A percentile compares a stretch with the other conserved stretches of the same genome.
Conservation (phyloP, 2,888 invertebrate genomes). For the Scaptomyza caliginosa region DNA sequence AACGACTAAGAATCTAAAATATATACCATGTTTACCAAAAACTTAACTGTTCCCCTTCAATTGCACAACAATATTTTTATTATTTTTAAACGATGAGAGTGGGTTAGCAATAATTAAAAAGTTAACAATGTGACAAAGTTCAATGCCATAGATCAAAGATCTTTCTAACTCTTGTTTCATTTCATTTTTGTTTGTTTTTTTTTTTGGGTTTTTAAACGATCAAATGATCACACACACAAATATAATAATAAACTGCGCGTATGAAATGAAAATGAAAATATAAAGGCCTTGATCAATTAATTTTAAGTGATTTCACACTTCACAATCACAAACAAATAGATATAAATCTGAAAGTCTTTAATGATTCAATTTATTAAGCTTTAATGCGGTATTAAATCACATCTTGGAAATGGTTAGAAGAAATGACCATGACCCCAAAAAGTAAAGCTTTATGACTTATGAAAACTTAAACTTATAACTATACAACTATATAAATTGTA, state of each 20-base stretch:
- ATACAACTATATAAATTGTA: not conserved
- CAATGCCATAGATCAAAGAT: slow-evolving; percentile 43
- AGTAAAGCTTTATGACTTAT: too few relatives aligned
- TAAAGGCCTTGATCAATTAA: slow-evolving; percentile 25
- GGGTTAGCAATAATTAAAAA: slow-evolving; percentile 34
- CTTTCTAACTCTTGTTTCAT: slow-evolving; percentile 2
- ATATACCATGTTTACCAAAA: not conserved
- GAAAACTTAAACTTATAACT: not conserved
- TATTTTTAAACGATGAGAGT: too few relatives aligned
- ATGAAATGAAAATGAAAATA: slow-evolving; percentile 30
- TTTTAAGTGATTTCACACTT: slow-evolving; percentile 34
- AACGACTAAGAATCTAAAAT: too few relatives aligned
- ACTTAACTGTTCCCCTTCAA: slow-evolving; percentile 11
- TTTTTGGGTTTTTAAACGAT: slow-evolving; percentile 25
- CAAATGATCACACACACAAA: slow-evolving; percentile 22
- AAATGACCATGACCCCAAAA: not conserved
- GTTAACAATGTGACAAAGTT: slow-evolving; percentile 33
- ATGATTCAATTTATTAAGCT: slow-evolving; percentile 13
- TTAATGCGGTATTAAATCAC: slow-evolving; percentile 4
- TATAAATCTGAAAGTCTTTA: slow-evolving; percentile 10
- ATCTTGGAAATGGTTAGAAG: not conserved
- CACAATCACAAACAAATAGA: slow-evolving; percentile 14
- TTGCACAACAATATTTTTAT: slow-evolving; percentile 7
- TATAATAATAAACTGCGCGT: slow-evolving; percentile 28
- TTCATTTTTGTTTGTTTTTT: slow-evolving; percentile 11